Evolutionary conservation across 2,113 vertebrate genomes (phyloP).

Genomic region (Archilochus colubris): DNA sequence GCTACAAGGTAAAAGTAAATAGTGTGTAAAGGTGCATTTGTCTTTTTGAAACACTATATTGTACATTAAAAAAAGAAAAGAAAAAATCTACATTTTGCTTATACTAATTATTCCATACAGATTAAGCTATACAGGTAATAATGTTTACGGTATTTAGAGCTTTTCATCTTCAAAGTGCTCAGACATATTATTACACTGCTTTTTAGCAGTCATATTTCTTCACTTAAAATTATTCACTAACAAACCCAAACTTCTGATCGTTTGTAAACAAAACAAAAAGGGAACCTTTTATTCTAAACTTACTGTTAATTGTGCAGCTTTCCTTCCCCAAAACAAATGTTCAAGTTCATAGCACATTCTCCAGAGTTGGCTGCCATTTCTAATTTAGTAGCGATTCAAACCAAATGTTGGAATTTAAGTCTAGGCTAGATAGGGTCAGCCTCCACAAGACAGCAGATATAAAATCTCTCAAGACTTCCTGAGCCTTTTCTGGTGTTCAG

Average conservation of each 20-base stretch:
- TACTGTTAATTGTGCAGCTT: neutral
- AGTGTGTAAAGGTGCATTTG: neutral
- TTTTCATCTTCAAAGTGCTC: conserved; percentile 63
- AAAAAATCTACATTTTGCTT: neutral
- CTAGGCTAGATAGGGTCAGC: neutral
- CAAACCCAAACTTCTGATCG: neutral
- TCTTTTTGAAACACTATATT: neutral
- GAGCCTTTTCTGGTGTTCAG: neutral
- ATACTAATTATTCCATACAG: conserved; percentile 28
- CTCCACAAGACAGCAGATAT: neutral
- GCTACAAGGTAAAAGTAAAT: neutral
- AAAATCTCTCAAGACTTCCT: neutral
- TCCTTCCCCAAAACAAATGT: neutral
- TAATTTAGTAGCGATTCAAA: neutral
- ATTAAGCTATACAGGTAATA: conserved; percentile 28
- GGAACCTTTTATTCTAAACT: neutral
- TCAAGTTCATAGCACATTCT: neutral
- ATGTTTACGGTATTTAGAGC: conserved; percentile 26
- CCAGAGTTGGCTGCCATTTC: neutral
- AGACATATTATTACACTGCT: conserved; percentile 50
- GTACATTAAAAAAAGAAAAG: neutral
- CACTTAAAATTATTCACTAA: conserved; percentile 27
- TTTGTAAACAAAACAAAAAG: neutral
- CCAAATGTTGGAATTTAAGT: neutral
- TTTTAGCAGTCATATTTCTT: conserved; percentile 30